These are phyloP conservation scores for Leuctra nigra DNA, from an alignment of 2,888 invertebrate species.

Conservation along the genomic window DNA sequence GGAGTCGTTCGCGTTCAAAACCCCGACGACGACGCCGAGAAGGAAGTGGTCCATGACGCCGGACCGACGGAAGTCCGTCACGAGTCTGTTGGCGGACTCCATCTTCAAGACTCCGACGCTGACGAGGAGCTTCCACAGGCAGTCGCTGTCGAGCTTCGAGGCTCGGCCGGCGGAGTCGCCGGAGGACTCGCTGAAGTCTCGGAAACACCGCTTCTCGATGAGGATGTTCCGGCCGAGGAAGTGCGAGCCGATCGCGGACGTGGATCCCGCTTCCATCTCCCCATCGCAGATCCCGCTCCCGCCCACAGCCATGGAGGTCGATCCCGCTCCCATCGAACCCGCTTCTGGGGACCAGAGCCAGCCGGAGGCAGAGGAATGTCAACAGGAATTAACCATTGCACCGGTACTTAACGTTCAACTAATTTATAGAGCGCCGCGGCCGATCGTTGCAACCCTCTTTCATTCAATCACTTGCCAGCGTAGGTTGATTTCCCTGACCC, in stretches of 20 bases:
- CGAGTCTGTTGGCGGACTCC: too few relatives aligned
- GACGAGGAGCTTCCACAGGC: too few relatives aligned
- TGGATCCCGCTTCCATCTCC: neutral
- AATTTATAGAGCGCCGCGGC: neutral
- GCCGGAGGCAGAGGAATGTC: too few relatives aligned
- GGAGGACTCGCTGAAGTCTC: neutral
- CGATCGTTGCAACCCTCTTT: too few relatives aligned
- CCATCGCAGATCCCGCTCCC: neutral
- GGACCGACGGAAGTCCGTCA: conserved; percentile 26
- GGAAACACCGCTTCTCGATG: conserved; percentile 42
- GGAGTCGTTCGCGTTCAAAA: neutral
- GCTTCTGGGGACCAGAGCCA: neutral
- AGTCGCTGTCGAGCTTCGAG: too few relatives aligned
- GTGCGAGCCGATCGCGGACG: neutral
- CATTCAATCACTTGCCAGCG: too few relatives aligned
- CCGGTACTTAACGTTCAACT: neutral
- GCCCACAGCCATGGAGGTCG: neutral
- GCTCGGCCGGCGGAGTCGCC: too few relatives aligned
- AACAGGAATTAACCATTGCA: neutral
- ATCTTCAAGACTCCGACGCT: too few relatives aligned
- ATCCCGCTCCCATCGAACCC: neutral
- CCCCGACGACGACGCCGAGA: neutral
- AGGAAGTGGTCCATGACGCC: conserved; percentile 32
- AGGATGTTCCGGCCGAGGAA: conserved; percentile 35
- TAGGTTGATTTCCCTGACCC: too few relatives aligned